Percentiles rank a stretch among this genome's conserved stretches.
Evolutionary conservation across 2,888 invertebrate species (phyloP).

Genomic region (Chorisops tibialis): DNA sequence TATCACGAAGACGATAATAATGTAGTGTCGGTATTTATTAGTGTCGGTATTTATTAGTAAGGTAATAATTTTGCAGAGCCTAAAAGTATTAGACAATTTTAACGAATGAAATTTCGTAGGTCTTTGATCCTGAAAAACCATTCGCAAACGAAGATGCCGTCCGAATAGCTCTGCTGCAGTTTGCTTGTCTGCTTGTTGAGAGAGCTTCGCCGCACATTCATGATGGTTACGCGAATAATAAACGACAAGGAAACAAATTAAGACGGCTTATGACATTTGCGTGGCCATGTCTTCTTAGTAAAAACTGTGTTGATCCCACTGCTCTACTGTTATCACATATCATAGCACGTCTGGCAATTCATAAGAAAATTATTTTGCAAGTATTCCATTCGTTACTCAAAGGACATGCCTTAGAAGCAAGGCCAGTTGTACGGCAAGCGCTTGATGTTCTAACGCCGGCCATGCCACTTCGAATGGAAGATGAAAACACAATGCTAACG

Average conservation of each 20-base stretch:
- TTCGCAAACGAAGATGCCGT: conserved; percentile 86
- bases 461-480: conserved; percentile 91
- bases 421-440: conserved; percentile 90
- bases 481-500: conserved; percentile 92
- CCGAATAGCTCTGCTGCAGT: conserved; percentile 88
- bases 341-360: conserved; percentile 96
- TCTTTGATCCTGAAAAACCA: conserved; percentile 90
- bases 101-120: conserved; percentile 47
- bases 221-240: conserved; percentile 81
- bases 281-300: conserved; percentile 94
- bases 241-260: conserved; percentile 88
- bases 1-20: conserved; percentile 87
- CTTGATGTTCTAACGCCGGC: conserved; percentile 95
- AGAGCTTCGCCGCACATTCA: conserved; percentile 96
- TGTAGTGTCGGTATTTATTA: conserved; percentile 88
- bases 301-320: conserved; percentile 94
- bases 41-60: conserved; percentile 92
- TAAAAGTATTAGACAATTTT: no score
- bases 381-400: conserved; percentile 84
- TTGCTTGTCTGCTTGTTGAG: conserved; percentile 91
- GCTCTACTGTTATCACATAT: conserved; percentile 93
- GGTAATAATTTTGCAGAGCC: no score
- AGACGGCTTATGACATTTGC: conserved; percentile 96
- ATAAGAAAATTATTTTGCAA: conserved; percentile 94
- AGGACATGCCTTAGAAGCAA: conserved; percentile 93